Evolutionary conservation across 2,113 vertebrate genomes (phyloP).

Genomic region (Pardalotus punctatus): DNA sequence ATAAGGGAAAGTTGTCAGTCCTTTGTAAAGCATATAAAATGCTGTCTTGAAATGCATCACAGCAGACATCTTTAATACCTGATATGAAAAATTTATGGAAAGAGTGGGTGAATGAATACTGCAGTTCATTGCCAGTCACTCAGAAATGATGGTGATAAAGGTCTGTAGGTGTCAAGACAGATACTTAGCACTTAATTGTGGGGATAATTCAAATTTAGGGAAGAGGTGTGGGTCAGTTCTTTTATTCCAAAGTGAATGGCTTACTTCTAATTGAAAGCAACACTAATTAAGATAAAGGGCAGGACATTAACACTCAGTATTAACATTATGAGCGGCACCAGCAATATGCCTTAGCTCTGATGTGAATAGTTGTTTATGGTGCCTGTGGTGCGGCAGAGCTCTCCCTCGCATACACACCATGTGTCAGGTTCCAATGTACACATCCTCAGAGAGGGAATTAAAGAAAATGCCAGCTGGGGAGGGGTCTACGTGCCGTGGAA

Average conservation of each 20-base stretch:
- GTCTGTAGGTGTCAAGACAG: conserved; percentile 7
- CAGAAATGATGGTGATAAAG: conserved; percentile 18
- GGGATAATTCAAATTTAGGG: conserved; percentile 39
- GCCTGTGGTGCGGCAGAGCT: neutral
- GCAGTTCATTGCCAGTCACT: neutral
- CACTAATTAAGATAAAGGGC: conserved; percentile 48
- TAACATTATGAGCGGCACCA: neutral
- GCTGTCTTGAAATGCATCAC: conserved; percentile 33
- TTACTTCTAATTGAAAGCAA: conserved; percentile 49
- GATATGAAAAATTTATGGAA: conserved; percentile 50
- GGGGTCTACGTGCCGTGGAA: neutral
- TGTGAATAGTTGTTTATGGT: conserved; percentile 11
- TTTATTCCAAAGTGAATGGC: neutral
- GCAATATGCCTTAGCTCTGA: conserved; percentile 1
- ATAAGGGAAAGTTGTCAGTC: neutral
- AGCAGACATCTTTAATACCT: conserved; percentile 37
- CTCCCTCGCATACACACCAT: neutral
- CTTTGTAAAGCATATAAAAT: neutral
- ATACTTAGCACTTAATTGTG: conserved; percentile 31
- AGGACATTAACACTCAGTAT: neutral
- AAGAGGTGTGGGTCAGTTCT: conserved; percentile 26
- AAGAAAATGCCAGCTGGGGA: neutral
- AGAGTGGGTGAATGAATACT: conserved; percentile 14
- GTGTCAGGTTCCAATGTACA: neutral
- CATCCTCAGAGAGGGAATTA: neutral